Percentiles rank a stretch among this genome's conserved stretches.
phyloP scores from a whole-genome alignment of 2,113 vertebrate genomes.

The Onychostoma macrolepis region DNA sequence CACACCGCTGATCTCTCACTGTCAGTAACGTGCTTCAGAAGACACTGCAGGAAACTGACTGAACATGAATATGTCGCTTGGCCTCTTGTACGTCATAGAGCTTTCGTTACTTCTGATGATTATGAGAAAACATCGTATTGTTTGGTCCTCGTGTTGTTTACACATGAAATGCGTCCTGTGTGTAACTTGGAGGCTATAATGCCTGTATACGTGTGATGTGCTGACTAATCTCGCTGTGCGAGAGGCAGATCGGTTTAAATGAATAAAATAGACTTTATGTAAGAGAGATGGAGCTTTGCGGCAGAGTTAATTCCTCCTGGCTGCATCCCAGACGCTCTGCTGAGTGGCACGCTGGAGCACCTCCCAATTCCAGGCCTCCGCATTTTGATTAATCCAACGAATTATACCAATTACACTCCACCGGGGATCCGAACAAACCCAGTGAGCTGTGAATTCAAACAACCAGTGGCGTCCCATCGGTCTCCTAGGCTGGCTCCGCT shows the following conservation, averaged over 20 bases:
- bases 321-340: slow-evolving; percentile 80
- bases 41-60: not conserved
- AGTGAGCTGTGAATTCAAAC: slow-evolving; percentile 66
- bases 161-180: not conserved
- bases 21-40: slow-evolving; percentile 15
- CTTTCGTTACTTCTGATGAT: not conserved
- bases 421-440: slow-evolving; percentile 81
- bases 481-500: not conserved
- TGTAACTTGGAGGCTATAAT: not conserved
- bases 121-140: not conserved
- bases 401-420: slow-evolving; percentile 79
- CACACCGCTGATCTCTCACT: slow-evolving; percentile 9
- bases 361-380: slow-evolving; percentile 78
- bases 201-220: not conserved
- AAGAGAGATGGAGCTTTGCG: slow-evolving; percentile 70
- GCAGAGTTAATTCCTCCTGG: slow-evolving; percentile 82
- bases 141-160: not conserved
- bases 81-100: not conserved
- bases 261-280: slow-evolving; percentile 67
- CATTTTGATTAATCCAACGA: slow-evolving; percentile 85
- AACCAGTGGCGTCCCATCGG: slow-evolving; percentile 24
- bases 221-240: not conserved
- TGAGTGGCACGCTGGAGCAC: slow-evolving; percentile 78
- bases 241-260: slow-evolving; percentile 54
- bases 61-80: not conserved